phyloP scores from a whole-genome alignment of 2,113 vertebrate genomes.

The Notiomystis cincta region DNA sequence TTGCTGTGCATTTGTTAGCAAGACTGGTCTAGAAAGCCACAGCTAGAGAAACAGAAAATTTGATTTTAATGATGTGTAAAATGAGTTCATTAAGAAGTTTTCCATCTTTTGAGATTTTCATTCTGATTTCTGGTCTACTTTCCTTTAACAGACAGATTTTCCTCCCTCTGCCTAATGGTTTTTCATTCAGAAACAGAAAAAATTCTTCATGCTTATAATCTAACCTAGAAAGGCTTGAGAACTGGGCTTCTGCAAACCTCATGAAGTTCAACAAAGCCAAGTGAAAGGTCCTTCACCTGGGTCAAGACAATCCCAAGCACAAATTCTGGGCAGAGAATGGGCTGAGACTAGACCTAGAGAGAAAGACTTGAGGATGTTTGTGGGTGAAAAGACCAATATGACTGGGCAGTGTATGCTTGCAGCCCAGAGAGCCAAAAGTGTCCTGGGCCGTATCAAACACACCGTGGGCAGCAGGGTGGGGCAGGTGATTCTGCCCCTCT shows the following conservation, averaged over 20 bases:
- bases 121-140: not conserved
- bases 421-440: not conserved
- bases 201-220: not conserved
- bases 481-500: not conserved
- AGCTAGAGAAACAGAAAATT: not conserved
- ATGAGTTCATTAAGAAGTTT: not conserved
- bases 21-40: not conserved
- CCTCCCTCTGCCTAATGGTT: not conserved
- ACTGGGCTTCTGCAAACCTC: not conserved
- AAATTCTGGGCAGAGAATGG: not conserved
- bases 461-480: not conserved
- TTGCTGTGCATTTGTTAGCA: not conserved
- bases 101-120: not conserved
- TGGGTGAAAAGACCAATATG: not conserved
- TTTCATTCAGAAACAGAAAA: not conserved
- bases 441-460: not conserved
- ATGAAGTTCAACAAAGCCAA: not conserved
- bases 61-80: not conserved
- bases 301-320: not conserved
- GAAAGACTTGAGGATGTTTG: not conserved
- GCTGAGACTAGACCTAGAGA: not conserved
- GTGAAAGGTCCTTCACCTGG: not conserved
- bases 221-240: not conserved
- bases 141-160: not conserved
- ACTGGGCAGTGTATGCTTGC: accelerated